Base-by-base conservation (phyloP, 2,888 invertebrate genomes). In the Balanococcus diminutus region DNA sequence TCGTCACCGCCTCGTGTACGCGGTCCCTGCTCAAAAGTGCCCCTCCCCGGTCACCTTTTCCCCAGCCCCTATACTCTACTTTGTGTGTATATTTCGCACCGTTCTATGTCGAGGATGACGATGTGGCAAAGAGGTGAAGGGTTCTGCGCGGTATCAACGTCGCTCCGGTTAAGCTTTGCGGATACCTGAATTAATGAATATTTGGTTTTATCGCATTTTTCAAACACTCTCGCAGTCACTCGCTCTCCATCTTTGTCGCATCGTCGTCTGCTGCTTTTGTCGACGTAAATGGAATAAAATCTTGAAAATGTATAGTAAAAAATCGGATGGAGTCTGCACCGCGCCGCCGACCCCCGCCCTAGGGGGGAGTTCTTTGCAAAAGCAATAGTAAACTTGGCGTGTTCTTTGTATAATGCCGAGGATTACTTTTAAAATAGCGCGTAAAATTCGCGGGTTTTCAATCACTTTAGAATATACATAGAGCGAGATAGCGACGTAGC, bases 131-230 rank as follows among this genome's bases (percentile, higher is more conserved):
- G n/a, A n/a, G 42, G 16, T 42, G 36, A 16, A 14, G 42, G n/a
- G 16, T 42, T 42, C 42, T 42, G 16, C 16, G 42, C 42, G 42
- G 22, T 56, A 56, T 56, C 22, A 56, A 56, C 56, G 56, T 22
- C 56, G 56, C 56, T 56, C 22, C 19, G 19, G 56, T 19, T 56
- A 56, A 56, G 56, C 56, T 56, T 22, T 56, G 56, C 56, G 56
- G 56, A 56, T 56, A 56, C 56, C 56, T 56, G 56, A 56, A 56
- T 56, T 56, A 56, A 56, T 56, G 56, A 56, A 56, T 56, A 56
- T 19, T 56, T 56, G 19, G 56, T 56, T 56, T 56, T 22, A 56
- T 56, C 56, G 56, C 56, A 56, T 56, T 56, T 56, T 56, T 56
- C 56, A 56, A 56, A 56, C 56, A 42, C 42, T 42, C 42, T 42